These are phyloP conservation scores for Chondrilla cf. caribensis DNA, from an alignment of 37 sponge, comb jelly and placozoan species.

Conservation along the genomic window DNA sequence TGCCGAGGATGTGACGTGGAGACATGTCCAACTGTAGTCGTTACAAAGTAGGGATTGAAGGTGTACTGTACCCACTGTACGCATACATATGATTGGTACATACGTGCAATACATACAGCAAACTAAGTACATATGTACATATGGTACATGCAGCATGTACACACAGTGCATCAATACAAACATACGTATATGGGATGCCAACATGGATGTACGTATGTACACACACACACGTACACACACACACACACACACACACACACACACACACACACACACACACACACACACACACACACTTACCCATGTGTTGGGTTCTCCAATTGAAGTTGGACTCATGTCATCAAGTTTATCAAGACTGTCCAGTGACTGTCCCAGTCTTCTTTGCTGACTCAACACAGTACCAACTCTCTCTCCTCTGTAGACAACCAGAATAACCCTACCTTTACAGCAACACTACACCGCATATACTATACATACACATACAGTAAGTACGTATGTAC, in stretches of 20 bases:
- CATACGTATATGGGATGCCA: too few species aligned
- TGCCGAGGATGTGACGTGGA: slow-evolving; percentile 52
- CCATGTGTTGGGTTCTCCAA: slow-evolving; percentile 59
- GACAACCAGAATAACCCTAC: too few species aligned
- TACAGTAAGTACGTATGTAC: too few species aligned
- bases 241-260: too few species aligned
- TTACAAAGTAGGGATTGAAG: background rate
- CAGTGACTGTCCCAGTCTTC: slow-evolving; percentile 59
- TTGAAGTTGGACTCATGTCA: background rate
- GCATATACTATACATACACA: too few species aligned
- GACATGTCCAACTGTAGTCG: slow-evolving; percentile 62
- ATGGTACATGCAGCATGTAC: too few species aligned
- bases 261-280: background rate
- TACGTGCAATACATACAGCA: background rate
- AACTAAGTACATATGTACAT: background rate
- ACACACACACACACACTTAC: slow-evolving; percentile 33
- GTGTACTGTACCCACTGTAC: background rate
- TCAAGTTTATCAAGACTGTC: slow-evolving; percentile 55
- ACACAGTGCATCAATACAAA: too few species aligned
- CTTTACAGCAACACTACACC: too few species aligned
- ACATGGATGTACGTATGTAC: too few species aligned
- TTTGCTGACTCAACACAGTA: background rate
- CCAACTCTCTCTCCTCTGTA: background rate
- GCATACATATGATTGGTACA: background rate
- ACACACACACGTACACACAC: too few species aligned